These are phyloP conservation scores for Drusus annulatus DNA, from an alignment of 1,140 invertebrate genomes.

Conservation along the genomic window DNA sequence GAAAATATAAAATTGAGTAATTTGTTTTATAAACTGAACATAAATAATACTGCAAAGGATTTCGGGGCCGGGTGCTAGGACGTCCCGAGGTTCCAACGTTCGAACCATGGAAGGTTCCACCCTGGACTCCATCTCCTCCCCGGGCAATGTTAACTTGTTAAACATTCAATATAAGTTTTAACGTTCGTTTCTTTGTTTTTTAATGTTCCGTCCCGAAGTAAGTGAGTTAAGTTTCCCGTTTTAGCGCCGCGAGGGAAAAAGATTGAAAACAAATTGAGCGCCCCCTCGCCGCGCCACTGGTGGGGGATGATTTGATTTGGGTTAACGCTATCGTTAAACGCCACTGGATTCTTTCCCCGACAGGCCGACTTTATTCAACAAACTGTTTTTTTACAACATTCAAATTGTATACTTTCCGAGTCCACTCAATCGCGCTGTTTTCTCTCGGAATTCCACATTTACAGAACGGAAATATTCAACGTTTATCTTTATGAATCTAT, in stretches of 20 bases:
- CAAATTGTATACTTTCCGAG: constrained; percentile 15
- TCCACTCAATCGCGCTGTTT: neutral
- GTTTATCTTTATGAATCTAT: neutral
- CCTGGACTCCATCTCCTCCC: neutral
- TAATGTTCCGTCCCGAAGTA: constrained; percentile 49
- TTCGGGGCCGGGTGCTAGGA: too few relatives aligned
- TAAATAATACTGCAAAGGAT: too few relatives aligned
- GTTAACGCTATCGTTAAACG: constrained; percentile 55
- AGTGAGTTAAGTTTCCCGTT: constrained; percentile 53
- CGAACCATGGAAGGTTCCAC: too few relatives aligned
- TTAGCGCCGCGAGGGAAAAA: constrained; percentile 47
- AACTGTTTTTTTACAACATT: constrained; percentile 35
- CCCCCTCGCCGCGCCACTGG: constrained; percentile 4
- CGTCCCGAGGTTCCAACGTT: too few relatives aligned
- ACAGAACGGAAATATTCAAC: neutral
- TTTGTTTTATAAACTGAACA: too few relatives aligned
- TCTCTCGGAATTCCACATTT: neutral
- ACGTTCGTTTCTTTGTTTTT: constrained; percentile 48
- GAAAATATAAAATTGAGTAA: too few relatives aligned
- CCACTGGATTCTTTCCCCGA: constrained; percentile 44
- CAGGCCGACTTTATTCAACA: constrained; percentile 51
- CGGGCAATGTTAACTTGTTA: constrained; percentile 45
- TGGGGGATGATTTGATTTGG: constrained; percentile 45
- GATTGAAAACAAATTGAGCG: constrained; percentile 57
- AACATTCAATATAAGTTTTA: constrained; percentile 54